A percentile compares a stretch with the other conserved stretches of the same genome.
These are phyloP conservation scores for Cynopterus brachyotis DNA, from an alignment of 2,113 vertebrate genomes.

Conservation along the genomic window DNA sequence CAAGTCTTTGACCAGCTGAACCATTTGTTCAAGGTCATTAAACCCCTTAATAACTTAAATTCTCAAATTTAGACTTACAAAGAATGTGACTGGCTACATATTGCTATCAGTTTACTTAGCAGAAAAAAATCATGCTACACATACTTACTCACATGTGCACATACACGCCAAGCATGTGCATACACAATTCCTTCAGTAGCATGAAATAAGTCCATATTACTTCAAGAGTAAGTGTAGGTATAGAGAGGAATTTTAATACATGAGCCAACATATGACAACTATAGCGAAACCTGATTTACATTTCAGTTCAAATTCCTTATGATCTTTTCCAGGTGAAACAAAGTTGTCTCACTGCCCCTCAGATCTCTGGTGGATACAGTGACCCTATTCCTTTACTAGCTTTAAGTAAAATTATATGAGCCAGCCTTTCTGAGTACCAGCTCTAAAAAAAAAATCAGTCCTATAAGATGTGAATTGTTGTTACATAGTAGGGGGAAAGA, in stretches of 20 bases:
- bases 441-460: neutral
- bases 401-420: neutral
- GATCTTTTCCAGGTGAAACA: neutral
- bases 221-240: neutral
- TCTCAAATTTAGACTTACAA: neutral
- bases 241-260: neutral
- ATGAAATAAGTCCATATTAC: neutral
- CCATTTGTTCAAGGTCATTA: constrained; percentile 59
- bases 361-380: neutral
- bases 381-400: neutral
- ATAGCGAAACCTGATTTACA: neutral
- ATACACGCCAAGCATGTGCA: neutral
- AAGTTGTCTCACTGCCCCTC: neutral
- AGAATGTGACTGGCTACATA: neutral
- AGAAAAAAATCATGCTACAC: neutral
- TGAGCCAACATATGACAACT: neutral
- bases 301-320: constrained; percentile 15
- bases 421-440: neutral
- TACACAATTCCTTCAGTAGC: neutral
- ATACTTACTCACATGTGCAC: no score
- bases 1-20: constrained; percentile 56
- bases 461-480: neutral
- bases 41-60: constrained; percentile 45
- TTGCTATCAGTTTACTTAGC: neutral
- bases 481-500: neutral